Evolutionary conservation across 2,797 vertebrate genomes (phyloP).

Genomic region (Phrynocephalus forsythii): DNA sequence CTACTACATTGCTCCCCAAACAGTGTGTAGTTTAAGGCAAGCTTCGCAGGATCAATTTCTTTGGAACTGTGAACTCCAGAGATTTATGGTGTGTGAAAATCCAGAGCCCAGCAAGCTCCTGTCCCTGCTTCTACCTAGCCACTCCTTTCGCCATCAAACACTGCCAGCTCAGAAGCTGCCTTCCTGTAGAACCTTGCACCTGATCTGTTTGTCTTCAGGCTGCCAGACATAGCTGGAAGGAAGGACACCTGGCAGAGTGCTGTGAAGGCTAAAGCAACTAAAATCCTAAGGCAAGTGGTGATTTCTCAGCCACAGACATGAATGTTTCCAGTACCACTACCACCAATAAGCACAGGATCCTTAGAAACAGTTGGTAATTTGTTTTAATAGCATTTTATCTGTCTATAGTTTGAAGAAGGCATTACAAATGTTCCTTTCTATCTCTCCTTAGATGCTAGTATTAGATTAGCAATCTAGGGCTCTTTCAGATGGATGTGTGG

Average conservation of each 20-base stretch:
- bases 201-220: neutral
- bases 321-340: neutral
- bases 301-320: no score
- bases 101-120: neutral
- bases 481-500: no score
- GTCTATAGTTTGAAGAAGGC: neutral
- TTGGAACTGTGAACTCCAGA: neutral
- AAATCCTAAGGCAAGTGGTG: neutral
- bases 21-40: neutral
- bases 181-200: neutral
- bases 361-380: neutral
- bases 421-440: slow-evolving; percentile 1
- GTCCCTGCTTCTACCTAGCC: neutral
- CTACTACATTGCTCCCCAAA: slow-evolving; percentile 6
- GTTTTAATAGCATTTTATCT: neutral
- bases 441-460: neutral
- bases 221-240: neutral
- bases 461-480: no score
- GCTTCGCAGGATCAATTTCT: neutral
- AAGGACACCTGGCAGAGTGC: neutral
- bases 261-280: neutral
- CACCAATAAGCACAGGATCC: neutral
- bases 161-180: neutral
- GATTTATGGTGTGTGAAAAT: slow-evolving; percentile 10
- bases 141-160: neutral